Evolutionary conservation across 2,888 invertebrate genomes (phyloP), one percentile per base, ranked within the genome.

Genomic region (Himalopsyche kuldschensis): DNA sequence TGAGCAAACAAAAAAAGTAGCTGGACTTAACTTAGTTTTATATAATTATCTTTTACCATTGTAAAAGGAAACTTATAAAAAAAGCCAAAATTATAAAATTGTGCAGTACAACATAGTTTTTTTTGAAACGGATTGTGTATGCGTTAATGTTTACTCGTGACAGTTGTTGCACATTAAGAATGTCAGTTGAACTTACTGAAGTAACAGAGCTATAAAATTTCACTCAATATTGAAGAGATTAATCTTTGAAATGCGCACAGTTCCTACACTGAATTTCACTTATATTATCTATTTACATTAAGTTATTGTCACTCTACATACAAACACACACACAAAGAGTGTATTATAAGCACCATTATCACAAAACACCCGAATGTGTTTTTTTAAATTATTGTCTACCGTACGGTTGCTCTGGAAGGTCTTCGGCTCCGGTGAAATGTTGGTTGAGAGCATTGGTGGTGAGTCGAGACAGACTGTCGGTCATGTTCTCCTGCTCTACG

Each of bases 381-480:
- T 15, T 15, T 8, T 5, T 46, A 32, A 79, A 55, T 27, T 31
- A 24, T 69, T n/a, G 24, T 24, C 80, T 47, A 41, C 84, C 78
- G 32, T 82, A 85, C 8, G 48, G 63, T 55, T 82, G 55, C 8
- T 47, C 41, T n/a, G 78, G 30, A 20, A 79, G 27, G 8, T 41
- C 84, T n/a, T 78, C 55, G 24, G 24, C 81, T n/a, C 81, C 81
- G 11, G 41, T 41, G 30, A 78, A 80, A 31, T 84, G 78, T 35
- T 85, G 82, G 24, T 85, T 80, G 69, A 90, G 89, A 35, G 90
- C 90, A 55, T 87, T 90, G 80, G 90, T 90, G 1, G 91, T 90
- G 79, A 93, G 87, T 86, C 90, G 90, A n/a, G 92, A 92, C 85
- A 93, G 91, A 88, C 93, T 93, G 85, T 93, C 93, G 3, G 91